Conservation (phyloP, 1,140 invertebrate genomes). For the Cylas formicarius region DNA sequence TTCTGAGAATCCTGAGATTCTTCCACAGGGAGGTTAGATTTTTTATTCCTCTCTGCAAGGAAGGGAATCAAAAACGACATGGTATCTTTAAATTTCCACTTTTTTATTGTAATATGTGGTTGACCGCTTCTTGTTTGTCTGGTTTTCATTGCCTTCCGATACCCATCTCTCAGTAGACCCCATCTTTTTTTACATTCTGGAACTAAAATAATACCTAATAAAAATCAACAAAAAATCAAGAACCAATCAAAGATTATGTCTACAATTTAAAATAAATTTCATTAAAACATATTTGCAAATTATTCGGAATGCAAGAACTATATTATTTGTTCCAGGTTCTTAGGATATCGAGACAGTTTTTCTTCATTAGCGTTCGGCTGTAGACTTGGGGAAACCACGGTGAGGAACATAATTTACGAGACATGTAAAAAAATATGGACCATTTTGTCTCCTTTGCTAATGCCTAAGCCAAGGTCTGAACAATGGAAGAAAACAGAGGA, state of each 20-base stretch:
- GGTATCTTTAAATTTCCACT: background rate
- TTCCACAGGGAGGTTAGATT: no score
- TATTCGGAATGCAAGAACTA: no score
- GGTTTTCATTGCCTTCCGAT: conserved; percentile 4
- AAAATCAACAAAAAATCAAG: no score
- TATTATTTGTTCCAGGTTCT: conserved; percentile 8
- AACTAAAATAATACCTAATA: conserved; percentile 4
- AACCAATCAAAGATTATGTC: no score
- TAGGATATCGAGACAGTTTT: conserved; percentile 5
- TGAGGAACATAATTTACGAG: conserved; percentile 8
- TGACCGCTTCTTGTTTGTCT: conserved; percentile 8
- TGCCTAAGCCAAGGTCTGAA: conserved; percentile 10
- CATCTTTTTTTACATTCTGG: conserved; percentile 5
- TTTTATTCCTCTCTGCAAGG: no score
- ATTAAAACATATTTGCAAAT: no score
- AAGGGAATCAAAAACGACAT: background rate
- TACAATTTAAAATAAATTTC: background rate
- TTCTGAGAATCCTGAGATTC: no score
- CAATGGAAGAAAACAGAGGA: conserved; percentile 11
- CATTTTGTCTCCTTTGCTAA: conserved; percentile 7
- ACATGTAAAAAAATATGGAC: conserved; percentile 8
- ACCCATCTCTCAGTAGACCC: conserved; percentile 4
- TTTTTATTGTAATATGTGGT: conserved; percentile 1
- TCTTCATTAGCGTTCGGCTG: conserved; percentile 7
- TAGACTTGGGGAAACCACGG: conserved; percentile 9